phyloP scores from a whole-genome alignment of 1,140 invertebrate genomes.

The Daktulosphaira vitifoliae region DNA sequence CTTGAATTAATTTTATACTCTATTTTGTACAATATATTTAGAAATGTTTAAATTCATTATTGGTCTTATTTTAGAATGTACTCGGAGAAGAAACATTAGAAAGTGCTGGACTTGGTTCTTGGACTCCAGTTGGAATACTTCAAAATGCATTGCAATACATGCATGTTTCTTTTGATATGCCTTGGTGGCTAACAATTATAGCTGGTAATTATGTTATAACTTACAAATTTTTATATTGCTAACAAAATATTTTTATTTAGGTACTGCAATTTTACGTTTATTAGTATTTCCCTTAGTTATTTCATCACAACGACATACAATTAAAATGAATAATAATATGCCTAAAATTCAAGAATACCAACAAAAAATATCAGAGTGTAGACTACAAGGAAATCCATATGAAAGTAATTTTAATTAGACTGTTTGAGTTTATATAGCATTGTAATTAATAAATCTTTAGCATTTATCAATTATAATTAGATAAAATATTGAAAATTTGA shows the following conservation, averaged over 20 bases:
- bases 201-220: slow-evolving; percentile 48
- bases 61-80: slow-evolving; percentile 22
- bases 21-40: no score
- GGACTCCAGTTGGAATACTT: slow-evolving; percentile 65
- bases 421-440: no score
- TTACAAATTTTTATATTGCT: slow-evolving; percentile 1
- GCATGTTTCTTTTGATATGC: slow-evolving; percentile 64
- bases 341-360: slow-evolving; percentile 72
- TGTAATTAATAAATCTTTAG: no score
- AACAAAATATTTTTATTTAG: slow-evolving; percentile 45
- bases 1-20: no score
- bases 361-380: slow-evolving; percentile 70
- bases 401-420: slow-evolving; percentile 49
- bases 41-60: no score
- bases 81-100: slow-evolving; percentile 64
- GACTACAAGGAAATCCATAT: slow-evolving; percentile 66
- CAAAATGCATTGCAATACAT: slow-evolving; percentile 72
- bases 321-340: slow-evolving; percentile 68
- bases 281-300: slow-evolving; percentile 77
- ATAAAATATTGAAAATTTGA: no score
- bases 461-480: no score
- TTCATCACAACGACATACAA: slow-evolving; percentile 63
- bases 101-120: slow-evolving; percentile 70
- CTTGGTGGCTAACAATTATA: slow-evolving; percentile 84
- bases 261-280: slow-evolving; percentile 63